Conservation (phyloP, 2,113 vertebrate genomes). For the Euleptes europaea region DNA sequence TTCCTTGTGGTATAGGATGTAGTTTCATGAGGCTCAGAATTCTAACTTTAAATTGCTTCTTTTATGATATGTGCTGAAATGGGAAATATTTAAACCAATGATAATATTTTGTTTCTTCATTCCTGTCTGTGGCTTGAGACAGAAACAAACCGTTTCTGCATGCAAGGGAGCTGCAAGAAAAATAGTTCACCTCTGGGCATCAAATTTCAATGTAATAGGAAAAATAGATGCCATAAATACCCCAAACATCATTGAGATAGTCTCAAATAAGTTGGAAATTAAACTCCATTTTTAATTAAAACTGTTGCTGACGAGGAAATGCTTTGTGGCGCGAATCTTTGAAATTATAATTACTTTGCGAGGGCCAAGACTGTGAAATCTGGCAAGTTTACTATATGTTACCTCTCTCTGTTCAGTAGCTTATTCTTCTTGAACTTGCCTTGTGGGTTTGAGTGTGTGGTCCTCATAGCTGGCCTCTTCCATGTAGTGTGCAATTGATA, state of each 20-base stretch:
- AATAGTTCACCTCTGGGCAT: not conserved
- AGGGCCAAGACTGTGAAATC: not conserved
- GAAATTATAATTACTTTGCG: not conserved
- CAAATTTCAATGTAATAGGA: not conserved
- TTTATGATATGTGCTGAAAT: constrained; percentile 19
- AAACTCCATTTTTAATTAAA: not conserved
- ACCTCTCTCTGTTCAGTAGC: not conserved
- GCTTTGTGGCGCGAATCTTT: not conserved
- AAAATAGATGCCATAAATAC: not conserved
- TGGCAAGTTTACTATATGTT: not conserved
- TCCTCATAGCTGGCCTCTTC: not conserved
- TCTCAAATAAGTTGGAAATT: not conserved
- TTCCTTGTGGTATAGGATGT: constrained; percentile 34
- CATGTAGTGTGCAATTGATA: not conserved
- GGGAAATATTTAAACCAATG: not conserved
- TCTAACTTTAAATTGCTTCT: constrained; percentile 20
- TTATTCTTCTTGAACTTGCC: not conserved
- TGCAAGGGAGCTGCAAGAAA: not conserved
- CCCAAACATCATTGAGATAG: not conserved
- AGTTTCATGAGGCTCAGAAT: constrained; percentile 26
- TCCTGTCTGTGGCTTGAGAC: not conserved
- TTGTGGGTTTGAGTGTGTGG: not conserved
- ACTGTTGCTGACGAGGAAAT: not conserved
- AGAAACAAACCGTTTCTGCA: not conserved
- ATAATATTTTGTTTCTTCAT: not conserved